Evolutionary conservation across 2,888 invertebrate genomes (phyloP).

Genomic region (Drosophila birchii): DNA sequence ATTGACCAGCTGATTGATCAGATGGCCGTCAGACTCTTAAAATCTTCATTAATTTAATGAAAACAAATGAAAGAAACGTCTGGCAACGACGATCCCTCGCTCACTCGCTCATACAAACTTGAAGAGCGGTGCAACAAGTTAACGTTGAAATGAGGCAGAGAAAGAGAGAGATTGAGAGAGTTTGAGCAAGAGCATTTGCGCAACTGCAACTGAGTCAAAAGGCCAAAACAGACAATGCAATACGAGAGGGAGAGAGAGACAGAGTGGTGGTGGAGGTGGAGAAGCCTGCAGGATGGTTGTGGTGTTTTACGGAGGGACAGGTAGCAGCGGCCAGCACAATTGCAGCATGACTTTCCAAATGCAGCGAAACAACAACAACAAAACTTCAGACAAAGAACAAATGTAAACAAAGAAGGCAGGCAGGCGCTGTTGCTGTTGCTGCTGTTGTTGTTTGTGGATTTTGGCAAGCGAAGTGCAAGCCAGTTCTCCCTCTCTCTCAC

Average conservation of each 20-base stretch:
- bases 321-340: conserved; percentile 35
- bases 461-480: conserved; percentile 48
- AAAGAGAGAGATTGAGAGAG: conserved; percentile 10
- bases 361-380: conserved; percentile 17
- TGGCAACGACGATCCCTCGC: conserved; percentile 31
- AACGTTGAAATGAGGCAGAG: conserved; percentile 22
- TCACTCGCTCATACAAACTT: conserved; percentile 11
- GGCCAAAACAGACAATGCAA: conserved; percentile 39
- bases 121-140: conserved; percentile 58
- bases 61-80: conserved; percentile 12
- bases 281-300: conserved; percentile 3
- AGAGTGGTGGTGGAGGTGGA: conserved; percentile 29
- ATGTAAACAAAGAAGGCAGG: conserved; percentile 59
- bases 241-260: conserved; percentile 12
- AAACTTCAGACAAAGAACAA: conserved; percentile 63
- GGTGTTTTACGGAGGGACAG: background rate
- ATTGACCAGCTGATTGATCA: conserved; percentile 16
- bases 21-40: conserved; percentile 1
- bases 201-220: conserved; percentile 70
- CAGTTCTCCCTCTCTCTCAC: conserved; percentile 17
- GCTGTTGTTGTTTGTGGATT: conserved; percentile 39
- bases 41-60: conserved; percentile 4
- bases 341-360: conserved; percentile 48
- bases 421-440: conserved; percentile 18
- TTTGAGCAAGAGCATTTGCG: conserved; percentile 58